A percentile compares a stretch with the other conserved stretches of the same genome.
These are phyloP conservation scores for Siniperca obscura DNA, from an alignment of 2,797 vertebrate species.

Conservation along the genomic window DNA sequence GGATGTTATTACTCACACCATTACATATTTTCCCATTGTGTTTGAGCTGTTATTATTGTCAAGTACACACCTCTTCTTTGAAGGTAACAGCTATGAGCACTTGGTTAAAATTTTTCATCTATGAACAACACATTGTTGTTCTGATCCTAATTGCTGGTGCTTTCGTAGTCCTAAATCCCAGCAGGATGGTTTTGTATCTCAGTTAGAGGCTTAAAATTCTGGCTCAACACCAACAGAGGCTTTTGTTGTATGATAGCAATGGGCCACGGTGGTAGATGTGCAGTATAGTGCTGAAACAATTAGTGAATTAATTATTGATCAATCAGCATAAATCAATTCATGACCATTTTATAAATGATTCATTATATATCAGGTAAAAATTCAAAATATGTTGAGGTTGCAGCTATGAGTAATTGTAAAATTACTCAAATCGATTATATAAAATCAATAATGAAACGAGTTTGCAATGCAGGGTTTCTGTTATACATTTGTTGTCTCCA, in stretches of 20 bases:
- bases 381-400: neutral
- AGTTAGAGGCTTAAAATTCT: constrained; percentile 6
- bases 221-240: neutral
- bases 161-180: neutral
- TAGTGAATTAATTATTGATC: constrained; percentile 16
- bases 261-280: neutral
- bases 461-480: too few relatives aligned
- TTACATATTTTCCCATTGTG: neutral
- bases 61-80: neutral
- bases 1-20: neutral
- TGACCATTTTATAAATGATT: neutral
- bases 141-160: neutral
- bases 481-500: too few relatives aligned
- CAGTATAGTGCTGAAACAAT: neutral
- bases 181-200: constrained; percentile 6
- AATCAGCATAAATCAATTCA: constrained; percentile 3
- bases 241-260: constrained; percentile 23
- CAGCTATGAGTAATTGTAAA: constrained; percentile 8
- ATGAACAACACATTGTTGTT: constrained; percentile 16
- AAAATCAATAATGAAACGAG: neutral
- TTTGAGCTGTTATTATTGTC: neutral
- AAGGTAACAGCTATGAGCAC: neutral
- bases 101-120: neutral
- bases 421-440: neutral
- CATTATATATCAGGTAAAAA: neutral